These are phyloP conservation scores for Notarius quadriscutis DNA, from an alignment of 2,113 vertebrate species.

Conservation along the genomic window DNA sequence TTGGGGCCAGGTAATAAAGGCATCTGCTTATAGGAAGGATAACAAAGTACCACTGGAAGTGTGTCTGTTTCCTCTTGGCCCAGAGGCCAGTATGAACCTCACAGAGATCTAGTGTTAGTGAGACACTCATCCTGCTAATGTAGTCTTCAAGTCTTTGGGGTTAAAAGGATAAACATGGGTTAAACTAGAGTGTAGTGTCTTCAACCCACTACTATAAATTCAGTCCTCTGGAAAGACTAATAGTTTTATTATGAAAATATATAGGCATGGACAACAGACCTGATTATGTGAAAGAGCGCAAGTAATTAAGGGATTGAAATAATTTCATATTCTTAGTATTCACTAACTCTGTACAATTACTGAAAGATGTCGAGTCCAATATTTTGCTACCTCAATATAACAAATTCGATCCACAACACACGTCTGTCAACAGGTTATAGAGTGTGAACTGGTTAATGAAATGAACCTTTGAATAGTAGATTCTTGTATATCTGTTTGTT, in stretches of 20 bases:
- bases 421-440: not conserved
- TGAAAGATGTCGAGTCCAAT: not conserved
- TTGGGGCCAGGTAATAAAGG: slow-evolving; percentile 43
- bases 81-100: slow-evolving; percentile 18
- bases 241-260: not conserved
- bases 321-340: not conserved
- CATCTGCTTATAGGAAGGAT: slow-evolving; percentile 30
- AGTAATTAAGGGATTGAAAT: not conserved
- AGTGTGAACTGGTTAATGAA: not conserved
- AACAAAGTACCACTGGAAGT: slow-evolving; percentile 15
- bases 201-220: not conserved
- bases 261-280: not conserved
- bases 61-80: slow-evolving; percentile 42
- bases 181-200: not conserved
- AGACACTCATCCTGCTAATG: slow-evolving; percentile 28
- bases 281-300: not conserved
- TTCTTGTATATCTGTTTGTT: not conserved
- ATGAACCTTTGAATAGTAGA: not conserved
- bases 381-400: not conserved
- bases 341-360: not conserved
- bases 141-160: not conserved
- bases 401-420: not conserved
- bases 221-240: not conserved
- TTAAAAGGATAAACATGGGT: not conserved
- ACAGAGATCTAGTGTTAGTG: slow-evolving; percentile 23